phyloP scores from a whole-genome alignment of 2,113 vertebrate genomes.

The Epinephelus cyanopodus region DNA sequence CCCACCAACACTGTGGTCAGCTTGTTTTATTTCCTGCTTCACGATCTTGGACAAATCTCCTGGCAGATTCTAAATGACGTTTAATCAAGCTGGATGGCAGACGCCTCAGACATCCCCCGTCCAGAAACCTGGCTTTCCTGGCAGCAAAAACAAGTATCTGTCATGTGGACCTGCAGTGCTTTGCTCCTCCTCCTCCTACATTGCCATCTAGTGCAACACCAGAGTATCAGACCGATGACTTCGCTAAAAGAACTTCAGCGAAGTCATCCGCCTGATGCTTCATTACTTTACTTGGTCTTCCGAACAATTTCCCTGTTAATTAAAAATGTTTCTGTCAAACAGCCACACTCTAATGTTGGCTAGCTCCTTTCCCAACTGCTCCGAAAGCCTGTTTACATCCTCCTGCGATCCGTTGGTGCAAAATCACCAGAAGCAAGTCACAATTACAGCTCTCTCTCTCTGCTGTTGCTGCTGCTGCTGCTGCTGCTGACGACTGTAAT shows the following conservation, averaged over 20 bases:
- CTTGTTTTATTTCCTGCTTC: conserved; percentile 55
- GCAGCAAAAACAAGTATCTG: conserved; percentile 27
- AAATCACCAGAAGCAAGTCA: conserved; percentile 42
- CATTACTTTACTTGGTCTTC: conserved; percentile 36
- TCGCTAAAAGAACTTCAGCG: background rate
- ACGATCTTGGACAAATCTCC: conserved; percentile 54
- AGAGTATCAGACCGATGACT: conserved; percentile 15
- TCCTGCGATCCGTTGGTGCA: conserved; percentile 33
- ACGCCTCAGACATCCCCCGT: conserved; percentile 19
- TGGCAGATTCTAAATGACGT: conserved; percentile 46
- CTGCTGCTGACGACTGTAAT: conserved; percentile 32
- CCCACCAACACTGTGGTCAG: conserved; percentile 50
- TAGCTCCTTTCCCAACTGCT: conserved; percentile 60
- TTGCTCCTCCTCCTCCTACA: conserved; percentile 44
- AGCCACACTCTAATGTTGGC: conserved; percentile 59
- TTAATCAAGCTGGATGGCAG: conserved; percentile 49
- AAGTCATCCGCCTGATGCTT: conserved; percentile 25
- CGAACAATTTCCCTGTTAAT: conserved; percentile 47
- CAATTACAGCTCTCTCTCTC: conserved; percentile 53
- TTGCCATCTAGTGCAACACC: conserved; percentile 11
- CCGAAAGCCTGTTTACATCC: conserved; percentile 57
- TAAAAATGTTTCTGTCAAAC: conserved; percentile 61
- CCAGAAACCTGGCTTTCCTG: conserved; percentile 64
- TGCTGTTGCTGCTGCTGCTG: too few species aligned
- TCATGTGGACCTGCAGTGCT: conserved; percentile 19